Conservation (phyloP, 2,888 invertebrate species). For the Ariolimax columbianus region DNA sequence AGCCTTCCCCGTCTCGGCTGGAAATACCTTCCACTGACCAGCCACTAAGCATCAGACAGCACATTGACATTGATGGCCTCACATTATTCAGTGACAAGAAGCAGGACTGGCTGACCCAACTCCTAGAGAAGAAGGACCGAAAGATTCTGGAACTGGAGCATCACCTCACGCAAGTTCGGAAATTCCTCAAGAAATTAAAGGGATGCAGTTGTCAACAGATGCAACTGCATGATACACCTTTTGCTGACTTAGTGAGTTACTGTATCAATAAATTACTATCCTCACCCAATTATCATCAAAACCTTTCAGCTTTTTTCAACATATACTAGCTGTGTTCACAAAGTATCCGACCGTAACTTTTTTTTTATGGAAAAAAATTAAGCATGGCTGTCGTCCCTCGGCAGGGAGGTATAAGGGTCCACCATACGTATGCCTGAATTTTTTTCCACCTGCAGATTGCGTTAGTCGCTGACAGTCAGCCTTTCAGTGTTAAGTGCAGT, state of each 20-base stretch:
- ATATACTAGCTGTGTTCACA: too few relatives aligned
- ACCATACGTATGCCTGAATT: too few relatives aligned
- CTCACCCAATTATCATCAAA: too few relatives aligned
- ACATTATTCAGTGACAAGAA: constrained; percentile 38
- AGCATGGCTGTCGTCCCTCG: too few relatives aligned
- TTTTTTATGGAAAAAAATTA: too few relatives aligned
- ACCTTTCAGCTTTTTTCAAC: too few relatives aligned
- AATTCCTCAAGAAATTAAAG: not conserved
- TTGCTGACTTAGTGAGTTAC: not conserved
- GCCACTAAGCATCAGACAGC: constrained; percentile 32
- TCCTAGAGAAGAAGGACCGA: constrained; percentile 30
- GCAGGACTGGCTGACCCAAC: constrained; percentile 29
- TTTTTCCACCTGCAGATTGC: too few relatives aligned
- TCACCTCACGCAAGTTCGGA: not conserved
- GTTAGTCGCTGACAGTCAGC: too few relatives aligned
- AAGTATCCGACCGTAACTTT: too few relatives aligned
- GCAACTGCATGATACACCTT: not conserved
- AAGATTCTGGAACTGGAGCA: constrained; percentile 34
- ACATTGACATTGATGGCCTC: constrained; percentile 45
- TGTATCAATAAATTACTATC: not conserved
- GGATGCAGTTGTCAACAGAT: not conserved
- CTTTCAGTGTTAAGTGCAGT: too few relatives aligned
- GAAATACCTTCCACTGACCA: not conserved
- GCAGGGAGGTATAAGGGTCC: too few relatives aligned
- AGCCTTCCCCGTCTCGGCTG: constrained; percentile 21